Percentiles rank a stretch among this genome's conserved stretches.
These are phyloP conservation scores for Icerya purchasi DNA, from an alignment of 2,888 invertebrate genomes.

Conservation along the genomic window DNA sequence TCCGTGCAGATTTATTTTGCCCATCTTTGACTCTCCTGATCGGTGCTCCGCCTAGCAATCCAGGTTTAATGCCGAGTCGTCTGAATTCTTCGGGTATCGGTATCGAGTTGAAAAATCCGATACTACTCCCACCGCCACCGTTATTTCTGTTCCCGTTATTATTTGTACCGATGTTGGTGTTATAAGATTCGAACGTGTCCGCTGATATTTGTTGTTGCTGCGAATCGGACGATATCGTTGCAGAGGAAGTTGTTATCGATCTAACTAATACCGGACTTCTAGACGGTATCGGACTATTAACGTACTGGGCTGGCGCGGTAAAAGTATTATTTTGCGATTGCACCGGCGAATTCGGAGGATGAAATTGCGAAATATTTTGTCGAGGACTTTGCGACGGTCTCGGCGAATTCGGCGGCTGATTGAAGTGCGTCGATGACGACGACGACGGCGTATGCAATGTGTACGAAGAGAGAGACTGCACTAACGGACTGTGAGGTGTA, in stretches of 20 bases:
- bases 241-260: constrained; percentile 33
- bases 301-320: constrained; percentile 20
- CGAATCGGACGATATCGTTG: constrained; percentile 14
- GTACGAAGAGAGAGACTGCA: constrained; percentile 13
- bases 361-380: constrained; percentile 14
- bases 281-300: constrained; percentile 22
- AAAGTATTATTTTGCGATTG: constrained; percentile 18
- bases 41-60: constrained; percentile 5
- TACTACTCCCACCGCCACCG: constrained; percentile 5
- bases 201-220: neutral
- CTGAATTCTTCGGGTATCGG: constrained; percentile 8
- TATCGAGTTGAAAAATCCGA: constrained; percentile 5
- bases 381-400: constrained; percentile 18
- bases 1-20: neutral
- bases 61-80: constrained; percentile 9
- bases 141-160: neutral
- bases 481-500: constrained; percentile 22
- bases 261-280: constrained; percentile 28
- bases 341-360: constrained; percentile 25
- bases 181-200: neutral
- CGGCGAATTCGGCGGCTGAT: constrained; percentile 15
- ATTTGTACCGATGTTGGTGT: neutral
- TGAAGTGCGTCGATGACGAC: constrained; percentile 12
- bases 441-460: constrained; percentile 9
- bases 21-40: neutral